A percentile compares a stretch with the other conserved stretches of the same genome.
These are phyloP conservation scores for Eulemur albifrons DNA, from an alignment of 2,797 vertebrate genomes.

Conservation along the genomic window DNA sequence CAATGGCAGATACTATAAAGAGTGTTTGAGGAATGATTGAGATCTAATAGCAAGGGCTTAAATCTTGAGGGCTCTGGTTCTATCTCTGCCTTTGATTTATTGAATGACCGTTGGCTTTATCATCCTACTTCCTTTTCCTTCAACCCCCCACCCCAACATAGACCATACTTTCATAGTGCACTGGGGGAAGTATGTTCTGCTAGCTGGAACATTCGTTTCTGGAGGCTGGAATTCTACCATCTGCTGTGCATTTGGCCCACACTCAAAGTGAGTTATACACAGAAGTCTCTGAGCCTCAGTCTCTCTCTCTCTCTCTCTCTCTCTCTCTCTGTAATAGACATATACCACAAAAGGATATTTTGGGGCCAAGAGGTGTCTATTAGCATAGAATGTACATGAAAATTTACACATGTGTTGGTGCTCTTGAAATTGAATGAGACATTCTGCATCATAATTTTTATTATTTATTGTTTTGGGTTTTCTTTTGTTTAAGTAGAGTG, in stretches of 20 bases:
- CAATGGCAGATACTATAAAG: background rate
- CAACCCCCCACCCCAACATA: background rate
- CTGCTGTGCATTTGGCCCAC: background rate
- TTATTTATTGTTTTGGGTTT: background rate
- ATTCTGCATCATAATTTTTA: background rate
- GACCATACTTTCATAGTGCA: background rate
- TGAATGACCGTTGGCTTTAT: conserved; percentile 8
- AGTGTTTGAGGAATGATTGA: background rate
- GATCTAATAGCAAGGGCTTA: background rate
- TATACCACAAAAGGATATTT: background rate
- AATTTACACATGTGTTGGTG: background rate
- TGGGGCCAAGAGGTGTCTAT: background rate
- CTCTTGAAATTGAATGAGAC: background rate
- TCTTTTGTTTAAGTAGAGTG: background rate
- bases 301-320: background rate
- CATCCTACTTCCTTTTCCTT: background rate
- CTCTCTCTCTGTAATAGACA: background rate
- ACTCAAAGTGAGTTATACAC: background rate
- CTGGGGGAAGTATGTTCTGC: background rate
- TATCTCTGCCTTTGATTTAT: conserved; percentile 5
- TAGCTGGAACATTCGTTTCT: background rate
- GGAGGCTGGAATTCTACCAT: background rate
- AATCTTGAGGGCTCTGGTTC: background rate
- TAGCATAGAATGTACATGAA: background rate
- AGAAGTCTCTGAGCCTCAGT: background rate